These are phyloP conservation scores for Scomber scombrus DNA, from an alignment of 2,113 vertebrate species.

Conservation along the genomic window DNA sequence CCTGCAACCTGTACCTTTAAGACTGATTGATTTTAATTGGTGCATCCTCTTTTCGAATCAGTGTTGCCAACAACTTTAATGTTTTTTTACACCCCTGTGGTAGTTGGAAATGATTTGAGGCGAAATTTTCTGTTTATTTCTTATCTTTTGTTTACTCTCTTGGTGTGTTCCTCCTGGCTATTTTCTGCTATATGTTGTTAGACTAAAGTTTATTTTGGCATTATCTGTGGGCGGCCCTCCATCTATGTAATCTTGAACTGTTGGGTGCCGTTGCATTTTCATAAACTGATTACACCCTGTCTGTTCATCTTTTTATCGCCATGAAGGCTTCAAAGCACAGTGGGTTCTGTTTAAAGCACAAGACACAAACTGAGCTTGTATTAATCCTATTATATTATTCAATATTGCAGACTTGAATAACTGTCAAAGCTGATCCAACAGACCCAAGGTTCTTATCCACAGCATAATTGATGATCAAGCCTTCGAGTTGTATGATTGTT, in stretches of 20 bases:
- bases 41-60: slow-evolving; percentile 25
- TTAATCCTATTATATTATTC: slow-evolving; percentile 34
- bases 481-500: background rate
- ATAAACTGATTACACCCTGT: slow-evolving; percentile 47
- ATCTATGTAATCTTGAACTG: slow-evolving; percentile 44
- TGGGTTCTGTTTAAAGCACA: background rate
- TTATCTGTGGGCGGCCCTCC: slow-evolving; percentile 31
- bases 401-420: slow-evolving; percentile 7
- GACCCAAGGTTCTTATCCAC: background rate
- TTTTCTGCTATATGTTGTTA: slow-evolving; percentile 21
- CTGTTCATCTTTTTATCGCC: slow-evolving; percentile 43
- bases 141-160: slow-evolving; percentile 31
- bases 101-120: background rate
- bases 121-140: slow-evolving; percentile 14
- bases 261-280: slow-evolving; percentile 40
- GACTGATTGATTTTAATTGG: slow-evolving; percentile 12
- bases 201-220: slow-evolving; percentile 54
- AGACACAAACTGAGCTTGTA: slow-evolving; percentile 17
- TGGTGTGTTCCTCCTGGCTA: slow-evolving; percentile 17
- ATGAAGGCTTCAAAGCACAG: slow-evolving; percentile 54
- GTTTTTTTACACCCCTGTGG: background rate
- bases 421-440: background rate
- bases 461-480: background rate
- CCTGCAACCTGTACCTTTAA: no score
- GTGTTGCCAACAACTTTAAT: slow-evolving; percentile 1